phyloP scores from a whole-genome alignment of 1,140 invertebrate species.

The Platyscapa corneri region DNA sequence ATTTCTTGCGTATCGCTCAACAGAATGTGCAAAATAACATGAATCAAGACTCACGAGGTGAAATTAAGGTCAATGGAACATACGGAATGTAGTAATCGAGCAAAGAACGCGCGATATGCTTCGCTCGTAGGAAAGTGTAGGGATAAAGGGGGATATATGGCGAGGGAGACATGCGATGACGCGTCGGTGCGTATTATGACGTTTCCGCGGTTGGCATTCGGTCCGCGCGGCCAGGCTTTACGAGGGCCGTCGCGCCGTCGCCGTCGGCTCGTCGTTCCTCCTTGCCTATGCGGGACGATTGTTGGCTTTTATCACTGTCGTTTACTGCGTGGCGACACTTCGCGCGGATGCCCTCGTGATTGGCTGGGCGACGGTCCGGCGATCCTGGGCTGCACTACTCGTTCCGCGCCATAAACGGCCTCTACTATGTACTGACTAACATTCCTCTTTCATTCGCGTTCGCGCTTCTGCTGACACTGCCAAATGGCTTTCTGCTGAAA shows the following conservation, averaged over 20 bases:
- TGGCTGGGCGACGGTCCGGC: background rate
- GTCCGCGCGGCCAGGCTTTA: background rate
- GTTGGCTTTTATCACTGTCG: background rate
- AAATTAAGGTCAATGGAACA: background rate
- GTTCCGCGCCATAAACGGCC: no score
- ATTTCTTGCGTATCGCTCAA: background rate
- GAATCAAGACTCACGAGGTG: background rate
- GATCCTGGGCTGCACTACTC: background rate
- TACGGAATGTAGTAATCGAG: no score
- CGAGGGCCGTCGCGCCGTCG: background rate
- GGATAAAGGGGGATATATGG: no score
- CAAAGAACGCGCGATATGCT: no score
- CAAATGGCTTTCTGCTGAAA: background rate
- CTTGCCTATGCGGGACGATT: background rate
- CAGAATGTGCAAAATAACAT: background rate
- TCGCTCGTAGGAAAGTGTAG: background rate
- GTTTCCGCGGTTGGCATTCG: background rate
- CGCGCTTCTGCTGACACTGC: background rate
- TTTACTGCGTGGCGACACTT: background rate
- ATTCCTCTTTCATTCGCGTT: background rate
- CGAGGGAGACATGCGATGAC: background rate
- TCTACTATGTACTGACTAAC: background rate
- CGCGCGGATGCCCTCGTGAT: background rate
- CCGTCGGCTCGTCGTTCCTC: background rate
- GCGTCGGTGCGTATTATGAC: background rate